phyloP scores from a whole-genome alignment of 2,888 invertebrate genomes.

The Osmoderma eremita region DNA sequence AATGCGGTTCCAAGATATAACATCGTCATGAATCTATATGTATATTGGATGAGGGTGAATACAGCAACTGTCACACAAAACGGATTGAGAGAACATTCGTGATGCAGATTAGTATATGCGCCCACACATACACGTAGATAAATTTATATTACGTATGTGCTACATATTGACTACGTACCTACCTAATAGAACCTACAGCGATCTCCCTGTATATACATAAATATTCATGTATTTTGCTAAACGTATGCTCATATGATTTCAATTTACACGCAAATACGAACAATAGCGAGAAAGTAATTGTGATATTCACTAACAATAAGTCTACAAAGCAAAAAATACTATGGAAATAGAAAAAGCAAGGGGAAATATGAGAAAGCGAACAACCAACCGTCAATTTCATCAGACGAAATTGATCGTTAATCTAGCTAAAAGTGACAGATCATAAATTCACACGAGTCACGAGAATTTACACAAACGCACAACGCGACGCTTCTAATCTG shows the following conservation, averaged over 20 bases:
- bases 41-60: conserved; percentile 57
- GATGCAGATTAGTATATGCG: conserved; percentile 56
- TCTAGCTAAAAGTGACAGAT: conserved; percentile 60
- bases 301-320: too few species aligned
- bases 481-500: conserved; percentile 55
- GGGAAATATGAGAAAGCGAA: too few species aligned
- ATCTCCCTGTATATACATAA: too few species aligned
- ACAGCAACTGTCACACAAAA: conserved; percentile 58
- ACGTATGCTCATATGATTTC: conserved; percentile 18
- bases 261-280: conserved; percentile 28
- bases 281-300: not conserved
- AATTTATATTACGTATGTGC: not conserved
- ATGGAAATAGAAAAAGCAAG: too few species aligned
- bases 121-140: conserved; percentile 18
- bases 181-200: not conserved
- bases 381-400: too few species aligned
- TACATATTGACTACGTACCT: not conserved
- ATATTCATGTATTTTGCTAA: not conserved
- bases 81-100: conserved; percentile 56
- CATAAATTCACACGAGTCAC: conserved; percentile 57
- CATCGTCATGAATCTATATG: conserved; percentile 60
- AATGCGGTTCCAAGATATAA: conserved; percentile 57
- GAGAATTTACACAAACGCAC: conserved; percentile 55
- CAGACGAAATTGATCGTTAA: conserved; percentile 46
- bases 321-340: too few species aligned